phyloP scores from a whole-genome alignment of 2,797 vertebrate genomes.

The Chloroceryle inda region DNA sequence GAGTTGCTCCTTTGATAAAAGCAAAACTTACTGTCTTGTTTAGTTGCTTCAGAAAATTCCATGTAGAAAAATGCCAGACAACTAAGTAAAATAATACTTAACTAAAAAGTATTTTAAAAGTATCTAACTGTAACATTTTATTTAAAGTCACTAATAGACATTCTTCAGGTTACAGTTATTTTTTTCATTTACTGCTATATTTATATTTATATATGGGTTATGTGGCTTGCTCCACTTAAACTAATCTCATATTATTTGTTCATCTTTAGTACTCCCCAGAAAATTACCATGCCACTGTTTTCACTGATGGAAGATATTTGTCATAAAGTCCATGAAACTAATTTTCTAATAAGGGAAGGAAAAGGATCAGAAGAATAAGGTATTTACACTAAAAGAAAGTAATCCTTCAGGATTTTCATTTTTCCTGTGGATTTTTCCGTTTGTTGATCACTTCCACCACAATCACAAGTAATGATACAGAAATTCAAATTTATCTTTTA shows the following conservation, averaged over 20 bases:
- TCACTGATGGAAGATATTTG: background rate
- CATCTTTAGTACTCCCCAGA: background rate
- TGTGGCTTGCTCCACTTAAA: background rate
- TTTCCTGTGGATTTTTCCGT: background rate
- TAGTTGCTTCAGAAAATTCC: background rate
- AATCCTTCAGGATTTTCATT: background rate
- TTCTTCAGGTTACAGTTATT: background rate
- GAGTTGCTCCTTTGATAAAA: background rate
- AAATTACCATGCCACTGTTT: background rate
- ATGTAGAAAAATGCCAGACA: background rate
- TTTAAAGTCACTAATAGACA: background rate
- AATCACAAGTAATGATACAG: background rate
- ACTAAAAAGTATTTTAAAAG: background rate
- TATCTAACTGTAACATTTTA: background rate
- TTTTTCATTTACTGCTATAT: background rate
- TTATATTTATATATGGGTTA: background rate
- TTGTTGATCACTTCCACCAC: background rate
- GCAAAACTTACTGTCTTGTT: background rate
- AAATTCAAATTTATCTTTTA: background rate
- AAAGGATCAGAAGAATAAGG: background rate
- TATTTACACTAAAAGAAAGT: background rate
- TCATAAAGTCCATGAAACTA: background rate
- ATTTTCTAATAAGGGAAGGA: background rate
- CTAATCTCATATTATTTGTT: background rate
- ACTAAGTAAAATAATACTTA: background rate